Base-by-base conservation (phyloP, 1,140 invertebrate genomes). In the Rhopalosiphum maidis region DNA sequence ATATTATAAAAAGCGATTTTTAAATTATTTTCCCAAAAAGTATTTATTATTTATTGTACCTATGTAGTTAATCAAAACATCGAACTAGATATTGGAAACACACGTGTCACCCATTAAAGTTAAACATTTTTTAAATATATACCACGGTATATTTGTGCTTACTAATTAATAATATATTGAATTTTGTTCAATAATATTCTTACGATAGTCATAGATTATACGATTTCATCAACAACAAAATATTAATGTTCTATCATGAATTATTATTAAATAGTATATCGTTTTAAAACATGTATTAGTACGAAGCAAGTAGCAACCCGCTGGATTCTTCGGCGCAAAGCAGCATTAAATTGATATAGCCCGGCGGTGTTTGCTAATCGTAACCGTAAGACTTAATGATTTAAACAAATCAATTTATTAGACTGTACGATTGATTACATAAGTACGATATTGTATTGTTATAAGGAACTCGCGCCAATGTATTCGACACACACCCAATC, bases 351-450 rank as follows among this genome's bases (percentile, higher is more conserved):
- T 85, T 41, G 43, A 23, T 41, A 85, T 85, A 43, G 85, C 85
- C 85, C 41, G 43, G 43, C 43, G 85, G 85, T 87, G 43, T 87
- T 87, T 87, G 85, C 43, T 87, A 87, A 48, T 87, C 43, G 15
- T 87, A n/a, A 77, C 30, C 18, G 30, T n/a, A 77, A 77, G 15
- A 77, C 15, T 77, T 77, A n/a, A 77, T 77, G 30, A 77, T 77
- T 77, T 77, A 77, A n/a, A 77, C 15, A n/a, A 18, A 35, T 77
- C 0, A n/a, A n/a, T 77, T 77, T 77, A 77, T 77, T 77, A 77
- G 30, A 77, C 60, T 77, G 60, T 77, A 83, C 77, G 18, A 83
- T 83, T 83, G 35, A 83, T 83, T 83, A 83, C 22, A 83, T 83
- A 83, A 83, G 35, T 37, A 83, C 21, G 35, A 22, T 22, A 83